A percentile compares a stretch with the other conserved stretches of the same genome.
Evolutionary conservation across 2,888 invertebrate species (phyloP).

Genomic region (Pheosia tremula): DNA sequence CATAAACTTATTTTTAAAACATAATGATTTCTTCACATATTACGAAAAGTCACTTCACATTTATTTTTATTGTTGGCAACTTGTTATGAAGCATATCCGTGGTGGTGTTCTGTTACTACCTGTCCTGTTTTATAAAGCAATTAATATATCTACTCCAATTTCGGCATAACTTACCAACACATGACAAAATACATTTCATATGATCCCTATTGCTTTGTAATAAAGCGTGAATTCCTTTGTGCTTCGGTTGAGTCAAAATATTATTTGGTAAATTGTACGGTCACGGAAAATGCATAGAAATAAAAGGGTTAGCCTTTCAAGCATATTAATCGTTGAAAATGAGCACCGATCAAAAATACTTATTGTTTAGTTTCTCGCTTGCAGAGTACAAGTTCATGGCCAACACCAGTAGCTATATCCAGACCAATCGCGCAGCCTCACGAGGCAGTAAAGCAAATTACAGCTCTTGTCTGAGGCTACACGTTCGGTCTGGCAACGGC

Average conservation of each 20-base stretch:
- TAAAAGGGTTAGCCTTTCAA: constrained; percentile 64
- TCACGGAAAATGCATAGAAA: constrained; percentile 62
- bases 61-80: no score
- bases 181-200: constrained; percentile 28
- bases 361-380: neutral
- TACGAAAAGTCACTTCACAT: neutral
- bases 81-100: neutral
- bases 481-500: no score
- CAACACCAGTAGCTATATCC: no score
- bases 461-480: no score
- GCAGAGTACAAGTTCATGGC: no score
- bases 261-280: constrained; percentile 51
- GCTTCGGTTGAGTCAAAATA: constrained; percentile 3
- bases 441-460: no score
- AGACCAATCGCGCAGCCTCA: no score
- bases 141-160: constrained; percentile 17
- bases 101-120: neutral
- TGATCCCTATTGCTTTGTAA: constrained; percentile 36
- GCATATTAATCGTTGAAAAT: constrained; percentile 55
- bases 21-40: neutral
- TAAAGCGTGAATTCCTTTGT: constrained; percentile 34
- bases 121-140: neutral
- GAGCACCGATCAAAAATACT: neutral
- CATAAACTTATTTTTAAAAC: neutral
- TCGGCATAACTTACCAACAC: constrained; percentile 23